These are phyloP conservation scores for Acrobasis consociella DNA, from an alignment of 2,888 invertebrate genomes.

Conservation along the genomic window DNA sequence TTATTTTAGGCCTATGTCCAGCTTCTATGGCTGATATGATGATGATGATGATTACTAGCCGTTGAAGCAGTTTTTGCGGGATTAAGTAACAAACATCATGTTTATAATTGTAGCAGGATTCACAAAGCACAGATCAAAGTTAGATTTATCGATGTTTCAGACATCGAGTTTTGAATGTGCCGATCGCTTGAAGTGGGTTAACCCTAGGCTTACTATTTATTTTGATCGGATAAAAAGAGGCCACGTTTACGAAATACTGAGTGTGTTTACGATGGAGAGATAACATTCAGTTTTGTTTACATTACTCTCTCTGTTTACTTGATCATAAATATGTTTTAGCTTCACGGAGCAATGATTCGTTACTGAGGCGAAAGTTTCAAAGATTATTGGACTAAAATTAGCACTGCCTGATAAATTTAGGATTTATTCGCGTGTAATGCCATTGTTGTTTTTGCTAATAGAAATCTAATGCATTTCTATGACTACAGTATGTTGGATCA, in stretches of 20 bases:
- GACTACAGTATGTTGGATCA: no score
- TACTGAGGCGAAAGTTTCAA: not conserved
- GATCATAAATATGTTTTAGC: constrained; percentile 33
- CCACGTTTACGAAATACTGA: constrained; percentile 42
- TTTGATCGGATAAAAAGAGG: constrained; percentile 43
- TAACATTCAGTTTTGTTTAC: constrained; percentile 42
- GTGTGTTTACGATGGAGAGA: constrained; percentile 47
- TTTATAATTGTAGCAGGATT: not conserved
- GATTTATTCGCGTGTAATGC: not conserved
- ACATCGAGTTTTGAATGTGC: constrained; percentile 17
- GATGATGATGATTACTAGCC: no score
- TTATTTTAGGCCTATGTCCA: no score
- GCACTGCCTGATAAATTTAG: not conserved
- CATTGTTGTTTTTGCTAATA: constrained; percentile 1
- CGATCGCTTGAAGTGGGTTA: constrained; percentile 19
- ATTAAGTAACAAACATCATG: no score
- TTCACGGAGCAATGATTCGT: constrained; percentile 10
- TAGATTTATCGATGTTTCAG: not conserved
- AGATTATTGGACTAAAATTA: not conserved
- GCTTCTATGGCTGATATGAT: no score
- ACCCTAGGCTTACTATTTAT: constrained; percentile 29
- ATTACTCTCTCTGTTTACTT: constrained; percentile 50
- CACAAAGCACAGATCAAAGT: constrained; percentile 1
- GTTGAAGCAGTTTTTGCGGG: no score
- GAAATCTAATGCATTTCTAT: not conserved